Evolutionary conservation across 2,113 vertebrate species (phyloP).

Genomic region (Triplophysa dalaica): DNA sequence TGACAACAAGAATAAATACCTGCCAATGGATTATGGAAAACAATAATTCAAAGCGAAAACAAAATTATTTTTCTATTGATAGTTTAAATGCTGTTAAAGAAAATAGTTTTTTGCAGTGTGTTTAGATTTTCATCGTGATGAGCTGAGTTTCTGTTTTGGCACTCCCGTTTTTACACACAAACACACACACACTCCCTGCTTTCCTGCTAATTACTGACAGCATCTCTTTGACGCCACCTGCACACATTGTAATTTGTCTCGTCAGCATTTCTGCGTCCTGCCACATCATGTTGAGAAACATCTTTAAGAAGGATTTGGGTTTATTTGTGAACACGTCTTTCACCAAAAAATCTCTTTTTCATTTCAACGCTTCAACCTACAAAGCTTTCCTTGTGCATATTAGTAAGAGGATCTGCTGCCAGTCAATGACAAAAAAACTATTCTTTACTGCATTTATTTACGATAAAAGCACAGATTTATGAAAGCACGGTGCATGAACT

Average conservation of each 20-base stretch:
- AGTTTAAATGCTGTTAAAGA: too few relatives aligned
- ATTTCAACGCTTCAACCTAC: too few relatives aligned
- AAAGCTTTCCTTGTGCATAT: too few relatives aligned
- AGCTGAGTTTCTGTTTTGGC: background rate
- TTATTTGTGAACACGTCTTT: background rate
- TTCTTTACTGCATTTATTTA: background rate
- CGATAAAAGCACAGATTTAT: too few relatives aligned
- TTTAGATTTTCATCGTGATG: background rate
- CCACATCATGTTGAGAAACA: background rate
- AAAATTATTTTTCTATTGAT: too few relatives aligned
- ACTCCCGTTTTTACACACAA: too few relatives aligned
- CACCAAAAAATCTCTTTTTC: background rate
- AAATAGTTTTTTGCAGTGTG: background rate
- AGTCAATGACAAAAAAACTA: too few relatives aligned
- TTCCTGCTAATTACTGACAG: slow-evolving; percentile 17
- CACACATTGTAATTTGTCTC: background rate
- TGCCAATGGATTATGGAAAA: too few relatives aligned
- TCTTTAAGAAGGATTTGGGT: background rate
- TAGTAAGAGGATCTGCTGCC: too few relatives aligned
- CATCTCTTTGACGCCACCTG: background rate
- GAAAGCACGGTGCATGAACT: background rate
- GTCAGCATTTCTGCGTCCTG: background rate
- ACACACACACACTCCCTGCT: background rate
- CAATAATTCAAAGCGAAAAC: too few relatives aligned
- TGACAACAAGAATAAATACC: too few relatives aligned